Evolutionary conservation across 2,888 invertebrate genomes (phyloP).

Genomic region (Zaprionus obscuricornis): DNA sequence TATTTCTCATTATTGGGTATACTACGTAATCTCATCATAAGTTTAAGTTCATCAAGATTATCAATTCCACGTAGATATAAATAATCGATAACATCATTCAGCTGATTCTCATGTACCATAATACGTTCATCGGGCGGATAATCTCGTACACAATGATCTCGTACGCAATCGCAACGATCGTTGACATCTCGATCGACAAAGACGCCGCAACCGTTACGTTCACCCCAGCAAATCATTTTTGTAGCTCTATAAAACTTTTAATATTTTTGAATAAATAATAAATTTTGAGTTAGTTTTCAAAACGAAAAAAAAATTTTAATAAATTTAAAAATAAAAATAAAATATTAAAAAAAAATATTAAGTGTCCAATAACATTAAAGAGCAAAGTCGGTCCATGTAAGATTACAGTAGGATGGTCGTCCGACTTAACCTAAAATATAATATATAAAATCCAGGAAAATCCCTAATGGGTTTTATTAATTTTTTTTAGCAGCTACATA

Average conservation of each 20-base stretch:
- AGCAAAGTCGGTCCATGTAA: no score
- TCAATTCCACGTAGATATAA: accelerated
- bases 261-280: not conserved
- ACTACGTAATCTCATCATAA: slow-evolving; percentile 28
- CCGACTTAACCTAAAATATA: no score
- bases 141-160: slow-evolving; percentile 42
- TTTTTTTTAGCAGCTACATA: no score
- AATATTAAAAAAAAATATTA: no score
- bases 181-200: slow-evolving; percentile 15
- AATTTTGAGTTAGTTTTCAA: slow-evolving; percentile 1
- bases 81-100: not conserved
- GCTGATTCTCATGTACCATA: not conserved
- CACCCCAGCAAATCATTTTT: slow-evolving; percentile 57
- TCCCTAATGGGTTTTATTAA: no score
- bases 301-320: no score
- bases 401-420: no score
- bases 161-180: slow-evolving; percentile 39
- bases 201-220: slow-evolving; percentile 29
- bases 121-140: slow-evolving; percentile 10
- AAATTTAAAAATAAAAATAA: no score
- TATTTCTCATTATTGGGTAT: not conserved
- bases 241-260: not conserved
- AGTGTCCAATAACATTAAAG: no score
- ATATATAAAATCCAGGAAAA: no score
- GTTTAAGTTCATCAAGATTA: slow-evolving; percentile 12